Percentiles rank a stretch among this genome's conserved stretches.
These are phyloP conservation scores for Episyrphus balteatus DNA, from an alignment of 1,140 invertebrate species.

Conservation along the genomic window DNA sequence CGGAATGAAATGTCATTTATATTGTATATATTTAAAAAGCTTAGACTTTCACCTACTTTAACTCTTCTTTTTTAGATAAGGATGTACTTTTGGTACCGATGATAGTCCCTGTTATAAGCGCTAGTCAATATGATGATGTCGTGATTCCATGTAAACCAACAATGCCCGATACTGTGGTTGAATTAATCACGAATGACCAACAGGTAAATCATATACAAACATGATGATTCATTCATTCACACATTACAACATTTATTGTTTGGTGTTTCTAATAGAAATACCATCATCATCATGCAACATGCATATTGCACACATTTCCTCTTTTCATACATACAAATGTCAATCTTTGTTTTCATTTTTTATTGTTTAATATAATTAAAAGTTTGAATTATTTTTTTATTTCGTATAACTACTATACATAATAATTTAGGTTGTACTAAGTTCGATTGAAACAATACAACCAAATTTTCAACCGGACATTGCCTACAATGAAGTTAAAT, in stretches of 20 bases:
- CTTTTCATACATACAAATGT: background rate
- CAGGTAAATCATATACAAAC: slow-evolving; percentile 13
- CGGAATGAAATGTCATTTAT: too few species aligned
- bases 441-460: background rate
- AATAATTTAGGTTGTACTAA: background rate
- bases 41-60: too few species aligned
- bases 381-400: background rate
- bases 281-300: too few species aligned
- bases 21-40: too few species aligned
- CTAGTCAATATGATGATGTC: slow-evolving; percentile 35
- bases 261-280: background rate
- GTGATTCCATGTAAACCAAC: slow-evolving; percentile 57
- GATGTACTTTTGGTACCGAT: slow-evolving; percentile 41
- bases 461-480: background rate
- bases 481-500: slow-evolving; percentile 3
- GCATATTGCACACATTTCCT: background rate
- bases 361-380: background rate
- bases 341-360: background rate
- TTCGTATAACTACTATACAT: too few species aligned
- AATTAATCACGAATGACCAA: slow-evolving; percentile 37
- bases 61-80: slow-evolving; percentile 42
- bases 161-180: slow-evolving; percentile 48
- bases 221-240: too few species aligned
- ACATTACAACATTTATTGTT: too few species aligned
- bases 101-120: slow-evolving; percentile 29